A percentile compares a stretch with the other conserved stretches of the same genome.
Conservation (phyloP, 2,797 vertebrate genomes). For the Macropodus opercularis region DNA sequence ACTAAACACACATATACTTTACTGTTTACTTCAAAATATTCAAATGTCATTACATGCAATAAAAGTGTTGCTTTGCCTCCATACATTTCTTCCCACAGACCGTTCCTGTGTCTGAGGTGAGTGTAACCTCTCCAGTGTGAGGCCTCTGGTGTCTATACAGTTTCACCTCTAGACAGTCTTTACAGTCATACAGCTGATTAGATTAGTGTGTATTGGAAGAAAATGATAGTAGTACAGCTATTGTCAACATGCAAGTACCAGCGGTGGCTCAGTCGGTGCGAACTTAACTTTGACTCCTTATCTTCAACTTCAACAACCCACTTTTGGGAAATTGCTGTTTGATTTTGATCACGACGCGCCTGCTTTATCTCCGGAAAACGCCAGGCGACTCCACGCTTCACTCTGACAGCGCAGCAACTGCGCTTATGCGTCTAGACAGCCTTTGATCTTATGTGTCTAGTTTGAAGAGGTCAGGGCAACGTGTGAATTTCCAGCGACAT, state of each 20-base stretch:
- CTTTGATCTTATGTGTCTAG: slow-evolving; percentile 50
- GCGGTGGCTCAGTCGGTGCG: slow-evolving; percentile 38
- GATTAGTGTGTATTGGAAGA: slow-evolving; percentile 56
- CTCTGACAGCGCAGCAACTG: slow-evolving; percentile 20
- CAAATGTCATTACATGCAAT: slow-evolving; percentile 4
- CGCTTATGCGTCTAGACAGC: slow-evolving; percentile 45
- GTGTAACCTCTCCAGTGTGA: slow-evolving; percentile 60
- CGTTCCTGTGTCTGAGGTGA: slow-evolving; percentile 30
- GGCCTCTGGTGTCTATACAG: slow-evolving; percentile 55
- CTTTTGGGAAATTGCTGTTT: slow-evolving; percentile 43
- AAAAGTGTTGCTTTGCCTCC: slow-evolving; percentile 8
- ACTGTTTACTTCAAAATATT: slow-evolving; percentile 11
- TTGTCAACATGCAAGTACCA: slow-evolving; percentile 40
- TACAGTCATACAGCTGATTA: slow-evolving; percentile 67
- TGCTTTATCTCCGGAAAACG: slow-evolving; percentile 53
- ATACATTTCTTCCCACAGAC: neutral
- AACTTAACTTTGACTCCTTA: slow-evolving; percentile 59
- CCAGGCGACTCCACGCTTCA: slow-evolving; percentile 14
- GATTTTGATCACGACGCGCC: slow-evolving; percentile 23
- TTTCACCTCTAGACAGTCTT: slow-evolving; percentile 63
- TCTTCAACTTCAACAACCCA: slow-evolving; percentile 48
- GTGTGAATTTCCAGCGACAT: slow-evolving; percentile 30
- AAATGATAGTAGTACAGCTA: slow-evolving; percentile 43
- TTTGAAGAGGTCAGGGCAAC: slow-evolving; percentile 40
- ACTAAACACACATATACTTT: neutral